Evolutionary conservation across 2,888 invertebrate genomes (phyloP), one percentile per base, ranked within the genome.

Genomic region (Drosophila conformis): DNA sequence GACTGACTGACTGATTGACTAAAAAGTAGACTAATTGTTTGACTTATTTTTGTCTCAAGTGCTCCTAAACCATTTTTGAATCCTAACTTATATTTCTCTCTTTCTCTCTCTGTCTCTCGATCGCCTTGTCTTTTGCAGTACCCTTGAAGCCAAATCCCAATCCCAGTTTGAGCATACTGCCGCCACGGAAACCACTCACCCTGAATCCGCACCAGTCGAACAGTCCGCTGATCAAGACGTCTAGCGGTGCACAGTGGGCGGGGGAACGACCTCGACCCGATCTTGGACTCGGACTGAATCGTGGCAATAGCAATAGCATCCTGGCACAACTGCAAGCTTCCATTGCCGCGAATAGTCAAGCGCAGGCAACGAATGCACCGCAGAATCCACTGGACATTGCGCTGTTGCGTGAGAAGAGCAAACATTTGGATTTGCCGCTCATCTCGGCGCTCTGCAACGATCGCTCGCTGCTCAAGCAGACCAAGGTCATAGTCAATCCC

Each of bases 381-480:
- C 84, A 84, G 21, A 92, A 89, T 82, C 89, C 94, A 80, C 92
- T 96, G 75, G 98, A 98, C 93, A 97, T 98, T 88, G 96, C 96
- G 90, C 95, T 96, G 81, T 94, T 98, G 73, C 95, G 97, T 69
- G 97, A 97, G 93, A 97, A 97, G 94, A 97, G 97, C 93, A 96
- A 96, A 92, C 97, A 97, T 92, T 94, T 98, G 90, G 98, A 98
- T 93, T 94, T 98, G 93, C 98, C 98, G 27, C 94, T 99, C 73
- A 98, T 98, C 91, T 97, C 98, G 70, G 98, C 98, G 18, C 94
- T 98, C 83, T 98, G 98, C 94, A 98, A 98, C 92, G 98, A 98
- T 93, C 95, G 97, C 69, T 97, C 97, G 70, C 94, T 98, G 89
- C 94, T 97, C 69, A 97, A 97, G 93, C 97, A 97, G 93, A 97